A percentile compares a stretch with the other conserved stretches of the same genome.
These are phyloP conservation scores for Onychostruthus taczanowskii DNA, from an alignment of 2,113 vertebrate species.

Conservation along the genomic window DNA sequence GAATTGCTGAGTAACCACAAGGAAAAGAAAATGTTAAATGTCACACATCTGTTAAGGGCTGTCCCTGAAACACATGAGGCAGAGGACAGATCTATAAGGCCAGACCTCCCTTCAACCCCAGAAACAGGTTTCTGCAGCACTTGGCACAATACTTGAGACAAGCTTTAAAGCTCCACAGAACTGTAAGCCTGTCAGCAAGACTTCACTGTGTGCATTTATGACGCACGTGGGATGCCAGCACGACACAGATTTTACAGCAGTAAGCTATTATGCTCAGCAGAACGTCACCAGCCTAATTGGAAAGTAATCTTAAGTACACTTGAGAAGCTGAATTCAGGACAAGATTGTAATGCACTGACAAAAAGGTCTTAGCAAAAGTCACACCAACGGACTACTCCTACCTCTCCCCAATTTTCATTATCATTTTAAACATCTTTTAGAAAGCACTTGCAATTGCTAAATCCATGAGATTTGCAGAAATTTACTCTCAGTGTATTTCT, in stretches of 20 bases:
- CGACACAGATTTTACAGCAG: neutral
- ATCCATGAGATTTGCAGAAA: neutral
- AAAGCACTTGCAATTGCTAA: neutral
- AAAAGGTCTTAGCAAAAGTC: neutral
- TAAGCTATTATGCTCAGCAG: neutral
- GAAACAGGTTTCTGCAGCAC: neutral
- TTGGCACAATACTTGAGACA: neutral
- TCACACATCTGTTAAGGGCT: neutral
- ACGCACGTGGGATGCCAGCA: neutral
- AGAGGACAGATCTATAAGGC: neutral
- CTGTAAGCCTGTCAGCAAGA: neutral
- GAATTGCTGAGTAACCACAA: constrained; percentile 86
- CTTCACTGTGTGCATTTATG: neutral
- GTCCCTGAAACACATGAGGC: neutral
- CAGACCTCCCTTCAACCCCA: neutral
- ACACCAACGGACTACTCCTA: neutral
- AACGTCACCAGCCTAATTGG: neutral
- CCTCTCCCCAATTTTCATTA: neutral
- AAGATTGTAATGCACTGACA: neutral
- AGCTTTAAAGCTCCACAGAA: neutral
- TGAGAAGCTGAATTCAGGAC: neutral
- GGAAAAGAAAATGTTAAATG: constrained; percentile 2
- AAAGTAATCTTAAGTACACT: neutral
- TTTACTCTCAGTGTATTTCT: neutral
- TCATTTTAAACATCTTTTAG: neutral